Conservation (phyloP, 2,797 vertebrate genomes). For the Buceros bicornis region DNA sequence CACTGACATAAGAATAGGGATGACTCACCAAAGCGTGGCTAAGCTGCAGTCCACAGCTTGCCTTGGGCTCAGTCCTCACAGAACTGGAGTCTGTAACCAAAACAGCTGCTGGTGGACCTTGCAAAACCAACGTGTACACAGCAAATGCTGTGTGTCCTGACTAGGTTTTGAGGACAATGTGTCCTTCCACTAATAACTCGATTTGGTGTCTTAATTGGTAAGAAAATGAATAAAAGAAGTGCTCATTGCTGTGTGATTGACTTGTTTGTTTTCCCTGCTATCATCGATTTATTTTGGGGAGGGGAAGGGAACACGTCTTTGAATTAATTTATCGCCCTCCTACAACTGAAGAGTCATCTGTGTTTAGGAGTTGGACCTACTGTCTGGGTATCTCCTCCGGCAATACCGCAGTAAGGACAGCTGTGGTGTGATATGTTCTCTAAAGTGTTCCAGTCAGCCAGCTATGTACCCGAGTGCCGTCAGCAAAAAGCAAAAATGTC, state of each 20-base stretch:
- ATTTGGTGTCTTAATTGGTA: slow-evolving; percentile 33
- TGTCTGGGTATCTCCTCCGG: neutral
- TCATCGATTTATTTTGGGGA: neutral
- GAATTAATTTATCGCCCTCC: neutral
- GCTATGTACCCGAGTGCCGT: neutral
- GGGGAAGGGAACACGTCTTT: neutral
- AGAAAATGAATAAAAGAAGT: slow-evolving; percentile 48
- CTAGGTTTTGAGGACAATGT: slow-evolving; percentile 16
- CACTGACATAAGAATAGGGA: neutral
- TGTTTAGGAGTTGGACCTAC: neutral
- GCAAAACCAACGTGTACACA: neutral
- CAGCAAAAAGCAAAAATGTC: neutral
- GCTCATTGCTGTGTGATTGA: slow-evolving; percentile 29
- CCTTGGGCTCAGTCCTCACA: neutral
- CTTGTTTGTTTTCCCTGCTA: slow-evolving; percentile 46
- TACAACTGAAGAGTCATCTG: neutral
- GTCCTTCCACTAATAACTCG: slow-evolving; percentile 23
- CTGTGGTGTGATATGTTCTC: neutral
- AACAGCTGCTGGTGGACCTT: neutral
- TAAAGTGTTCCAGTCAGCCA: neutral
- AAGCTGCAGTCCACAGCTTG: neutral
- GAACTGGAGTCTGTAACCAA: neutral
- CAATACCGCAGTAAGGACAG: neutral
- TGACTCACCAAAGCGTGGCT: neutral
- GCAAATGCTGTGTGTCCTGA: neutral